Percentiles rank a stretch among this genome's conserved stretches.
These are phyloP conservation scores for Sesamia nonagrioides DNA, from an alignment of 1,140 invertebrate genomes.

Conservation along the genomic window DNA sequence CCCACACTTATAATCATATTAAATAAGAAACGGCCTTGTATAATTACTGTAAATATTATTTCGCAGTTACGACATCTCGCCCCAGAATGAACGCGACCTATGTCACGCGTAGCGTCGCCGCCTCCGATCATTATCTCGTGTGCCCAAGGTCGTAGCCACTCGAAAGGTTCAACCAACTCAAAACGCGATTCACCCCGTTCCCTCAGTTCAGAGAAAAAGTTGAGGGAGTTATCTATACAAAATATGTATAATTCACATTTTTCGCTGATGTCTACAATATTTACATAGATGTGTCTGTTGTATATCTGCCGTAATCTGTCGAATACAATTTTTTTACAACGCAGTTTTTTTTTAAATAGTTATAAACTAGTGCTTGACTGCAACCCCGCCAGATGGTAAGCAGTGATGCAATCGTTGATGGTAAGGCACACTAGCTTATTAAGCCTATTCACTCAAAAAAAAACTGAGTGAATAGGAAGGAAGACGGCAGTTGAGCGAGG, in stretches of 20 bases:
- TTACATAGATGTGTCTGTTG: too few relatives aligned
- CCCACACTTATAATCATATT: constrained; percentile 22
- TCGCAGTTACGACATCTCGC: constrained; percentile 12
- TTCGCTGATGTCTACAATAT: too few relatives aligned
- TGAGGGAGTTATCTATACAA: not conserved
- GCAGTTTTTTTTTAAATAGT: too few relatives aligned
- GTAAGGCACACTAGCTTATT: too few relatives aligned
- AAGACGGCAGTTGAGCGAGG: too few relatives aligned
- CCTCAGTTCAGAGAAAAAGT: not conserved
- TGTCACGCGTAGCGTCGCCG: constrained; percentile 36
- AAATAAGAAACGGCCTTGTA: constrained; percentile 15
- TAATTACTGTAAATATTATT: constrained; percentile 12
- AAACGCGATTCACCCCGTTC: constrained; percentile 34
- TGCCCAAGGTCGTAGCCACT: constrained; percentile 45
- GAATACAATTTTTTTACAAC: too few relatives aligned
- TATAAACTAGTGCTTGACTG: too few relatives aligned
- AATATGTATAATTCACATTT: not conserved
- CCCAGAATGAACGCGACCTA: constrained; percentile 16
- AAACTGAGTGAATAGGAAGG: too few relatives aligned
- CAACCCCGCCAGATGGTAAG: too few relatives aligned
- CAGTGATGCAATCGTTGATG: too few relatives aligned
- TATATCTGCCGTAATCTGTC: too few relatives aligned
- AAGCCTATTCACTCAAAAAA: too few relatives aligned
- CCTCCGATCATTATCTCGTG: constrained; percentile 51
- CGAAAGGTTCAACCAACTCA: constrained; percentile 41